phyloP scores from a whole-genome alignment of 1,140 invertebrate species.

The Drosophila ironensis region DNA sequence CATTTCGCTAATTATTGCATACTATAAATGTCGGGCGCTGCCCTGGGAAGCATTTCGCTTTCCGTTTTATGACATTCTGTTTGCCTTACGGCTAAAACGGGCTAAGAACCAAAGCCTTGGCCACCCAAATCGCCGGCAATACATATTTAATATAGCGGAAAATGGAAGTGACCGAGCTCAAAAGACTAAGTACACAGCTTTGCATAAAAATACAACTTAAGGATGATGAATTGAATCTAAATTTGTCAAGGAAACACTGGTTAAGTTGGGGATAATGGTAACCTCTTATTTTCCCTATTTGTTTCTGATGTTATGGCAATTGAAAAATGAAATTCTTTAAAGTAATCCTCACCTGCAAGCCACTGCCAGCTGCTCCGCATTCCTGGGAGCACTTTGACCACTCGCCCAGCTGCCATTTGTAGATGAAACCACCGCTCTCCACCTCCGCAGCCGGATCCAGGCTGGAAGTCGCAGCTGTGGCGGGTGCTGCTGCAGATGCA shows the following conservation, averaged over 20 bases:
- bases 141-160: not conserved
- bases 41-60: conserved; percentile 8
- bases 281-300: no score
- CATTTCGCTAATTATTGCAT: conserved; percentile 66
- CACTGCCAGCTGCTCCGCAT: conserved; percentile 89
- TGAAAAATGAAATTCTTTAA: no score
- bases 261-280: no score
- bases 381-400: conserved; percentile 94
- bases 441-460: no score
- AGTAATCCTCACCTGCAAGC: conserved; percentile 68
- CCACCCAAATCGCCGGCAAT: not conserved
- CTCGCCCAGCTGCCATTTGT: conserved; percentile 90
- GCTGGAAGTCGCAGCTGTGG: conserved; percentile 17
- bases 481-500: conserved; percentile 23
- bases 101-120: not conserved
- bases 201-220: not conserved
- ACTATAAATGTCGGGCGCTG: conserved; percentile 25
- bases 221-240: not conserved
- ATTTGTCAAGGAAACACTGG: no score
- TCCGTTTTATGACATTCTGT: not conserved
- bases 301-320: no score
- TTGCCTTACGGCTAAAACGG: conserved; percentile 2
- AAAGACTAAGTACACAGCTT: no score
- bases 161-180: not conserved
- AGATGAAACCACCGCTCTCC: conserved; percentile 84